Evolutionary conservation across 2,888 invertebrate species (phyloP).

Genomic region (Drosophila infuscata): DNA sequence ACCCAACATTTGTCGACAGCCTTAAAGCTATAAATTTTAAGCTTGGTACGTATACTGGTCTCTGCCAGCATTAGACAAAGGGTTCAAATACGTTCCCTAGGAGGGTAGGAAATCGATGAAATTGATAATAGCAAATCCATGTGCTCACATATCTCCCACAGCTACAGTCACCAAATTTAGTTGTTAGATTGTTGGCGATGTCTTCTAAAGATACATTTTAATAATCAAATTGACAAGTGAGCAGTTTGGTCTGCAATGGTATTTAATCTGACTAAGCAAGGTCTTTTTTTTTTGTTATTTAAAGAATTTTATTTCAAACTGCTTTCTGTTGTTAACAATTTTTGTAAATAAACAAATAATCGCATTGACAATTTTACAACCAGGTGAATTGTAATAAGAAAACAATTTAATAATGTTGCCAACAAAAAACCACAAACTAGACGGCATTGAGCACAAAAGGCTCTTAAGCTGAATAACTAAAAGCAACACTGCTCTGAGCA

Average conservation of each 20-base stretch:
- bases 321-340: not conserved
- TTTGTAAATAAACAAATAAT: not conserved
- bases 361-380: not conserved
- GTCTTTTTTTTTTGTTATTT: not conserved
- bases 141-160: not conserved
- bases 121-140: too few relatives aligned
- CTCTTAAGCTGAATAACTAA: not conserved
- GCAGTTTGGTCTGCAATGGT: not conserved
- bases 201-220: not conserved
- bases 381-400: not conserved
- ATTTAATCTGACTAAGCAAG: not conserved
- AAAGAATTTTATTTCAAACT: not conserved
- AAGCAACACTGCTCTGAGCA: slow-evolving; percentile 10
- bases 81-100: too few relatives aligned
- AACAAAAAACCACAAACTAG: too few relatives aligned
- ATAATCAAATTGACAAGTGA: not conserved
- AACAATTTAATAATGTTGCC: not conserved
- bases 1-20: not conserved
- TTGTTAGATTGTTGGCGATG: not conserved
- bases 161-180: not conserved
- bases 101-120: not conserved
- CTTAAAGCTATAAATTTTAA: not conserved
- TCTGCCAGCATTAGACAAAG: not conserved
- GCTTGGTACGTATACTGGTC: not conserved
- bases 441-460: not conserved